A percentile compares a stretch with the other conserved stretches of the same genome.
phyloP scores from a whole-genome alignment of 2,888 invertebrate genomes.

The Nomada goodeniana region DNA sequence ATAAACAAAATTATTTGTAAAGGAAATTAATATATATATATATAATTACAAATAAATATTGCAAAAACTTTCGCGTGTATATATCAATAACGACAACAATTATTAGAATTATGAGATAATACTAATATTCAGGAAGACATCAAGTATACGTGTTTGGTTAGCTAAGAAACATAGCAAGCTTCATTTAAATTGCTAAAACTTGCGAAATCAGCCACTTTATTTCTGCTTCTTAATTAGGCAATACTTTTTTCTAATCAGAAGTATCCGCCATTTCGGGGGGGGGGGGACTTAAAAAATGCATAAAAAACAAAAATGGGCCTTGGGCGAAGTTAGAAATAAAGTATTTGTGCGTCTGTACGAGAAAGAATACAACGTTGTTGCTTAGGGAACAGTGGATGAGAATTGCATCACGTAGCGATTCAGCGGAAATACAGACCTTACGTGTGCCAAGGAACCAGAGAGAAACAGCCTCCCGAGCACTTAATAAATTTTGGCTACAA shows the following conservation, averaged over 20 bases:
- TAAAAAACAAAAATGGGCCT: constrained; percentile 15
- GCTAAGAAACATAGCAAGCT: constrained; percentile 5
- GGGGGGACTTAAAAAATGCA: constrained; percentile 16
- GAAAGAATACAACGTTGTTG: constrained; percentile 54
- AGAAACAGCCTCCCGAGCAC: constrained; percentile 97
- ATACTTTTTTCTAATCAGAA: constrained; percentile 22
- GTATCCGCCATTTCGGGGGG: constrained; percentile 13
- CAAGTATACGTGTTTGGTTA: not conserved
- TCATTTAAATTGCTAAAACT: constrained; percentile 15
- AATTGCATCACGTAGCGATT: constrained; percentile 71
- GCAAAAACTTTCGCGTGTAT: not conserved
- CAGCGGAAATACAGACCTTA: constrained; percentile 89
- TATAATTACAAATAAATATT: not conserved
- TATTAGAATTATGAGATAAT: not conserved
- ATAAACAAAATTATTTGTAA: constrained; percentile 8
- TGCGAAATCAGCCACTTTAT: constrained; percentile 10
- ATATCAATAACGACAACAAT: constrained; percentile 1
- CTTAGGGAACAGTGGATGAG: constrained; percentile 79
- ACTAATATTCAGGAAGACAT: not conserved
- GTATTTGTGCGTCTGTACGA: constrained; percentile 57
- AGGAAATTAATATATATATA: not conserved
- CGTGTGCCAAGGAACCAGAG: constrained; percentile 97
- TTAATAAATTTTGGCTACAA: constrained; percentile 91
- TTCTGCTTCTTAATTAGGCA: not conserved
- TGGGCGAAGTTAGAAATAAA: not conserved